A percentile compares a stretch with the other conserved stretches of the same genome.
Conservation (phyloP, 2,113 vertebrate genomes). For the Cochlearius cochlearius region DNA sequence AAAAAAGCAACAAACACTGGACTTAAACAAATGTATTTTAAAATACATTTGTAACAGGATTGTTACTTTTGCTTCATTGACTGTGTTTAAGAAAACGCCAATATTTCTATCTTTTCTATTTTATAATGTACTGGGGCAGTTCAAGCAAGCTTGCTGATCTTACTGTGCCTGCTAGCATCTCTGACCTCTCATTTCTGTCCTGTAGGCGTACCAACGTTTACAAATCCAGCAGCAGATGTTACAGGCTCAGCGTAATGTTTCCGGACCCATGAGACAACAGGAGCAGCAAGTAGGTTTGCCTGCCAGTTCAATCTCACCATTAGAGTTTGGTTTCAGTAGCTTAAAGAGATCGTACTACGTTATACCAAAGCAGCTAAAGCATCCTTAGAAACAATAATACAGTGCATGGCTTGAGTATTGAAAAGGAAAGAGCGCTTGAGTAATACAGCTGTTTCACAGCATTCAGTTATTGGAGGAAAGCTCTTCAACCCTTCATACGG, state of each 20-base stretch:
- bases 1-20: fast-evolving
- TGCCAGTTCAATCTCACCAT: not conserved
- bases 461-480: not conserved
- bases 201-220: slow-evolving; percentile 99
- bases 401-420: not conserved
- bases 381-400: not conserved
- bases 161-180: not conserved
- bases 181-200: not conserved
- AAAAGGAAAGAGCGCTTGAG: not conserved
- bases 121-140: not conserved
- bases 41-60: not conserved
- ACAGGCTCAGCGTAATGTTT: slow-evolving; percentile 98
- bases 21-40: not conserved
- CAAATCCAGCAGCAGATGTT: slow-evolving; percentile 99
- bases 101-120: not conserved
- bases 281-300: slow-evolving; percentile 94
- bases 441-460: not conserved
- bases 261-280: slow-evolving; percentile 98
- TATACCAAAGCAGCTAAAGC: not conserved
- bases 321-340: not conserved
- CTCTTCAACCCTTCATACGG: not conserved
- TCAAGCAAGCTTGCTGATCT: not conserved
- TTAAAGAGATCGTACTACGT: not conserved
- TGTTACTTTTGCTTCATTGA: not conserved
- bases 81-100: not conserved